These are phyloP conservation scores for Carabus problematicus DNA, from an alignment of 2,888 invertebrate genomes.

Conservation along the genomic window DNA sequence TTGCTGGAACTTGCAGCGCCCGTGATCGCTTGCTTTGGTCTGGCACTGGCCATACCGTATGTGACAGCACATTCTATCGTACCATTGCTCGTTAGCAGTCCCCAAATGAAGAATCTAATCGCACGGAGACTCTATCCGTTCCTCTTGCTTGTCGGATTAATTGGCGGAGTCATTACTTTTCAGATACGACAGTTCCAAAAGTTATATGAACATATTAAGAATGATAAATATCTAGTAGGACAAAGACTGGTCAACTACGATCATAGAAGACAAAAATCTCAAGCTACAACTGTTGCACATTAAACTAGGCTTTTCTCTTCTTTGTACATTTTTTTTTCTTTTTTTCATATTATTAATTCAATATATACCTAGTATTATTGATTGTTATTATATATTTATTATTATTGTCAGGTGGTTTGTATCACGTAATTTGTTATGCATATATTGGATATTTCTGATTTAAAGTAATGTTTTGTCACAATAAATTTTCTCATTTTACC, in stretches of 20 bases:
- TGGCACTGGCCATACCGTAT: conserved; percentile 93
- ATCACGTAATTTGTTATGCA: conserved; percentile 40
- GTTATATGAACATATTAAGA: conserved; percentile 97
- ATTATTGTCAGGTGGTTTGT: conserved; percentile 39
- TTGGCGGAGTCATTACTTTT: conserved; percentile 75
- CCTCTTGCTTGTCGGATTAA: conserved; percentile 74
- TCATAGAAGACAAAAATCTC: conserved; percentile 72
- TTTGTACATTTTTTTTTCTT: conserved; percentile 25
- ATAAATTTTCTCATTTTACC: conserved; percentile 34
- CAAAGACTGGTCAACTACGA: conserved; percentile 97
- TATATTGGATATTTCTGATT: conserved; percentile 31
- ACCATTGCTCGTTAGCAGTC: conserved; percentile 70
- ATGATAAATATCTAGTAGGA: conserved; percentile 98
- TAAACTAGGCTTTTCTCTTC: conserved; percentile 21
- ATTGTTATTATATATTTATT: conserved; percentile 37
- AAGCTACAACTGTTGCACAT: conserved; percentile 47
- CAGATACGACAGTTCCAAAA: conserved; percentile 94
- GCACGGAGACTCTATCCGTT: conserved; percentile 90
- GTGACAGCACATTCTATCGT: conserved; percentile 81
- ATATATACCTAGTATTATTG: conserved; percentile 33
- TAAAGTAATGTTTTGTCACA: conserved; percentile 30
- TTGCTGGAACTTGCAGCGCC: conserved; percentile 88
- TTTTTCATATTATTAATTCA: conserved; percentile 24
- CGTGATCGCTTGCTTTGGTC: conserved; percentile 85
- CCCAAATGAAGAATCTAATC: conserved; percentile 76